A percentile compares a stretch with the other conserved stretches of the same genome.
phyloP scores from a whole-genome alignment of 2,797 vertebrate species.

The Scleropages formosus region DNA sequence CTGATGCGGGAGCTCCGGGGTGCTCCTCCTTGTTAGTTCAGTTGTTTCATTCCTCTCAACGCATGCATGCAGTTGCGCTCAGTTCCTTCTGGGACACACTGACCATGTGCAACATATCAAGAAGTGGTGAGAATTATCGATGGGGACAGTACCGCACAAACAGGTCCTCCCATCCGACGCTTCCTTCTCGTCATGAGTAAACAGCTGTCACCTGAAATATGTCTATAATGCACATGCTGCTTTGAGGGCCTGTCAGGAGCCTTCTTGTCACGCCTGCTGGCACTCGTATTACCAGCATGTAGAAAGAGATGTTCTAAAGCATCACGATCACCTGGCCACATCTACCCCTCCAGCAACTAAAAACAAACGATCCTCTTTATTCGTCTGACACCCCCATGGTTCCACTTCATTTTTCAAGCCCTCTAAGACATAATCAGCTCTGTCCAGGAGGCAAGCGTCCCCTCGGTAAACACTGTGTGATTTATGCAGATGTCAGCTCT shows the following conservation, averaged over 20 bases:
- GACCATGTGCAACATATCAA: not conserved
- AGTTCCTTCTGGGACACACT: too few species aligned
- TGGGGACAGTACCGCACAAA: not conserved
- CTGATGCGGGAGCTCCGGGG: too few species aligned
- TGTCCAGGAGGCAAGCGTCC: not conserved
- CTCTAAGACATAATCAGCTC: not conserved
- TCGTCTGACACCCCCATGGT: not conserved
- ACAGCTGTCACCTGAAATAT: not conserved
- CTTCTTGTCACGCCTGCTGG: not conserved
- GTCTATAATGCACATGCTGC: too few species aligned
- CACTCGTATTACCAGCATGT: not conserved
- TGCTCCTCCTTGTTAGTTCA: too few species aligned
- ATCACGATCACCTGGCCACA: not conserved
- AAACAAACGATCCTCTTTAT: not conserved
- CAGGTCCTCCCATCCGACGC: too few species aligned
- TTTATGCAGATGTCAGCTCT: not conserved
- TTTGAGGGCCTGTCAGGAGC: not conserved
- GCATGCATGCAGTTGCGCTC: too few species aligned
- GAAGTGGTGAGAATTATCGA: not conserved
- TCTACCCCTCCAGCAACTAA: not conserved
- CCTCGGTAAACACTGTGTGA: not conserved
- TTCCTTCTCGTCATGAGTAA: not conserved
- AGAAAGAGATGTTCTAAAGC: not conserved
- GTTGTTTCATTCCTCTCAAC: too few species aligned
- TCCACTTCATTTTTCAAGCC: not conserved